phyloP scores from a whole-genome alignment of 2,797 vertebrate genomes.

The Tolypeutes matacus region DNA sequence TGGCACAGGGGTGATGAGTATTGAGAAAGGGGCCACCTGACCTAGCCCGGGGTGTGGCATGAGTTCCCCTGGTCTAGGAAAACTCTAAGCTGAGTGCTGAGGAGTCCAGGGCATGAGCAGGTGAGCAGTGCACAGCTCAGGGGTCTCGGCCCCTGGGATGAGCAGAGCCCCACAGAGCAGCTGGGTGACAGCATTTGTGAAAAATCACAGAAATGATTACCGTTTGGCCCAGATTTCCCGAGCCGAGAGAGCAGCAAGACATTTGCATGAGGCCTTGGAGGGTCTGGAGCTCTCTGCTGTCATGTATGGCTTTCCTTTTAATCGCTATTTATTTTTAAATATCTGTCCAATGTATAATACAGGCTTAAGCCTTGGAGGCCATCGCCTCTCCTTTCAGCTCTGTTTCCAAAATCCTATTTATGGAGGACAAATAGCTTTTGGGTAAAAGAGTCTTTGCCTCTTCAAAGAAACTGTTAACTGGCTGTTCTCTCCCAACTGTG shows the following conservation, averaged over 20 bases:
- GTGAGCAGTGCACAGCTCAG: accelerated
- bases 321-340: slow-evolving; percentile 75
- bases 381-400: slow-evolving; percentile 10
- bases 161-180: not conserved
- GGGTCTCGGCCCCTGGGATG: accelerated
- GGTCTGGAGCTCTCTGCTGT: slow-evolving; percentile 37
- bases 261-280: slow-evolving; percentile 74
- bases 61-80: accelerated
- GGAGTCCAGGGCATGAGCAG: accelerated
- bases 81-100: accelerated
- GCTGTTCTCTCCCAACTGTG: not conserved
- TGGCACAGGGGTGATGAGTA: not conserved
- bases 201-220: slow-evolving; percentile 40
- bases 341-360: slow-evolving; percentile 72
- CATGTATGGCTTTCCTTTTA: slow-evolving; percentile 54
- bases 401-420: slow-evolving; percentile 76
- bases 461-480: slow-evolving; percentile 66
- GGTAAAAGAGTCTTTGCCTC: slow-evolving; percentile 65
- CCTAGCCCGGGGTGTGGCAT: accelerated
- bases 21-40: not conserved
- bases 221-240: slow-evolving; percentile 56
- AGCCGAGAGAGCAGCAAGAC: not conserved
- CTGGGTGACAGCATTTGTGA: not conserved
- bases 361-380: slow-evolving; percentile 16
- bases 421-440: slow-evolving; percentile 77